These are phyloP conservation scores for Ernsta delagoae DNA, from an alignment of 2,888 invertebrate species.

Conservation along the genomic window DNA sequence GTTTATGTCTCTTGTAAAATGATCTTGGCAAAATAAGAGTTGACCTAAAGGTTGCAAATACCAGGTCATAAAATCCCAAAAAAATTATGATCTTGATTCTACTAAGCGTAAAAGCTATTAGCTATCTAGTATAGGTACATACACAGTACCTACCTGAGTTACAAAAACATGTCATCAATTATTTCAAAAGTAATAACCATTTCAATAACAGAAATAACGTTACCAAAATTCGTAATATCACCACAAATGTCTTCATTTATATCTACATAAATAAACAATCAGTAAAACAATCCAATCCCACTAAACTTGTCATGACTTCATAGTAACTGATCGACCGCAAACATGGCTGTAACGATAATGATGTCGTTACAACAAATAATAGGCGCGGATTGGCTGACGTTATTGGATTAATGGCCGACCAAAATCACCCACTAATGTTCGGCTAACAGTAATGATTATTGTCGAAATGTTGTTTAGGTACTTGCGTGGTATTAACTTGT, in stretches of 20 bases:
- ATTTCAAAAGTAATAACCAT: background rate
- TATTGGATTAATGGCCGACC: slow-evolving; percentile 71
- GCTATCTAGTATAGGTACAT: background rate
- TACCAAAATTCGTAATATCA: slow-evolving; percentile 11
- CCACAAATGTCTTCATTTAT: slow-evolving; percentile 34
- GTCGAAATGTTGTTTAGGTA: slow-evolving; percentile 39
- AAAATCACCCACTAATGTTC: slow-evolving; percentile 63
- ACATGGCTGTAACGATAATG: slow-evolving; percentile 44
- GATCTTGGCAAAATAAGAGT: too few relatives aligned
- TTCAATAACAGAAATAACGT: background rate
- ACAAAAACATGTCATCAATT: too few relatives aligned
- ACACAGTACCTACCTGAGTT: too few relatives aligned
- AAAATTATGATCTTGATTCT: too few relatives aligned
- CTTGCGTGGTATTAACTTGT: slow-evolving; percentile 19
- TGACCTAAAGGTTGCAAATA: too few relatives aligned
- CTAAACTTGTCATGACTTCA: slow-evolving; percentile 48
- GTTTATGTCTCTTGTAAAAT: too few relatives aligned
- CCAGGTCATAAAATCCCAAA: too few relatives aligned
- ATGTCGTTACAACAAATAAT: slow-evolving; percentile 40
- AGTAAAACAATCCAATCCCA: slow-evolving; percentile 61
- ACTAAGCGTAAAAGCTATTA: too few relatives aligned
- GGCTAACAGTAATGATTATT: slow-evolving; percentile 54
- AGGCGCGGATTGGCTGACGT: slow-evolving; percentile 46
- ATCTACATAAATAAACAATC: slow-evolving; percentile 40
- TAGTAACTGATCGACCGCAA: slow-evolving; percentile 47